These are phyloP conservation scores for Lepus americanus DNA, from an alignment of 2,113 vertebrate species.

Conservation along the genomic window DNA sequence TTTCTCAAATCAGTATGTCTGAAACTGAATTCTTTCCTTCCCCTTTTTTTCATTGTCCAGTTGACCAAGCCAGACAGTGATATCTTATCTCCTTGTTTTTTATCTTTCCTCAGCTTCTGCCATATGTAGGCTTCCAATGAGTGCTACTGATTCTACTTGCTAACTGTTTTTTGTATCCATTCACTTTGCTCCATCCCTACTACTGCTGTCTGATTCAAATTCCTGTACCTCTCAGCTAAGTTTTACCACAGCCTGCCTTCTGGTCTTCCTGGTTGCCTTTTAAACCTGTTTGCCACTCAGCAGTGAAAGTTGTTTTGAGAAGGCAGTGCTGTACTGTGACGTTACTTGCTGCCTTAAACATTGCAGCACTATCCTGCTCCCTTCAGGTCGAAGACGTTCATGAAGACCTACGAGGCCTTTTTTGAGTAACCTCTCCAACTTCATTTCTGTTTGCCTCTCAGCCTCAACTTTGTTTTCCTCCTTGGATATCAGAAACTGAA, in stretches of 20 bases:
- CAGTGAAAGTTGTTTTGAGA: background rate
- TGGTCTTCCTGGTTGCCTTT: background rate
- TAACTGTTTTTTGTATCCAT: background rate
- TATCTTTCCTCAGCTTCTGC: background rate
- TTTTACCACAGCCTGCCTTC: background rate
- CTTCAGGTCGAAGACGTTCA: background rate
- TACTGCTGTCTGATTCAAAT: background rate
- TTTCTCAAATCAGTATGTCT: background rate
- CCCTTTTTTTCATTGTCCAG: background rate
- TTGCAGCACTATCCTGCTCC: background rate
- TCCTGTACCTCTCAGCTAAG: background rate
- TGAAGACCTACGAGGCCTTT: background rate
- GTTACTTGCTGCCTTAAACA: background rate
- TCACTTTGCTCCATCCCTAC: background rate
- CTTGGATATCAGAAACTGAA: background rate
- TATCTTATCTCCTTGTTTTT: background rate
- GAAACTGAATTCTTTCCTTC: background rate
- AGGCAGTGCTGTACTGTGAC: background rate
- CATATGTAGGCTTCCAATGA: background rate
- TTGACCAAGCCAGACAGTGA: background rate
- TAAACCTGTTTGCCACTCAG: background rate
- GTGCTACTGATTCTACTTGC: background rate
- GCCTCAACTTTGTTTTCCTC: background rate
- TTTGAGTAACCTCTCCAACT: background rate
- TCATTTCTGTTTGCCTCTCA: background rate